Conservation (phyloP, 2,797 vertebrate genomes). For the Xerus rutilus region DNA sequence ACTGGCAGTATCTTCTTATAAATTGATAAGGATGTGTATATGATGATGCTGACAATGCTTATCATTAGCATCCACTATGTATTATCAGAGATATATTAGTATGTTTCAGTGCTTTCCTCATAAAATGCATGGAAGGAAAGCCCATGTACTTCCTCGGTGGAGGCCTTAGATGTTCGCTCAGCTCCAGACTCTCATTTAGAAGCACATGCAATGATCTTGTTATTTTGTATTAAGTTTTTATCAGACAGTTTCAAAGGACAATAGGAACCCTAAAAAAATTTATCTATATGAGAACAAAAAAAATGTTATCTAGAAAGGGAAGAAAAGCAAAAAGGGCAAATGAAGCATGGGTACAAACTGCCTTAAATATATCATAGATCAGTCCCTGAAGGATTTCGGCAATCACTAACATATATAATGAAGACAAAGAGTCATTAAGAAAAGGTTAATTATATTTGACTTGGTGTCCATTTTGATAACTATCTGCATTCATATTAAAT, state of each 20-base stretch:
- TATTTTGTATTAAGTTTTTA: conserved; percentile 1
- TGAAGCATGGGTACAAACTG: neutral
- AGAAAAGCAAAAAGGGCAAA: neutral
- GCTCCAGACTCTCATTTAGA: neutral
- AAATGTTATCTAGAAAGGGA: neutral
- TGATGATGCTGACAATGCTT: neutral
- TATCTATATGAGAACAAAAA: neutral
- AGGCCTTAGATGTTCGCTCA: neutral
- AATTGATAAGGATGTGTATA: neutral
- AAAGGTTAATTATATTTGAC: conserved; percentile 10
- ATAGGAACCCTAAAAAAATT: neutral
- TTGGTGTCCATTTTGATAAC: neutral
- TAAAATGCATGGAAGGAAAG: neutral
- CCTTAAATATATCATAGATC: neutral
- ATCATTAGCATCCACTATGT: neutral
- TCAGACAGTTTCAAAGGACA: neutral
- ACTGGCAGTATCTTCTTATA: neutral
- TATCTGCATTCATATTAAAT: neutral
- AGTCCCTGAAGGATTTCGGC: neutral
- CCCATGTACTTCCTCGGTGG: neutral
- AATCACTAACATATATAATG: neutral
- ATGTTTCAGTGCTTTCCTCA: neutral
- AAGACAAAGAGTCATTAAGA: neutral
- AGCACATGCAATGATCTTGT: neutral
- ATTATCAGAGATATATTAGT: neutral